These are phyloP conservation scores for Progne subis DNA, from an alignment of 2,113 vertebrate species.

Conservation along the genomic window DNA sequence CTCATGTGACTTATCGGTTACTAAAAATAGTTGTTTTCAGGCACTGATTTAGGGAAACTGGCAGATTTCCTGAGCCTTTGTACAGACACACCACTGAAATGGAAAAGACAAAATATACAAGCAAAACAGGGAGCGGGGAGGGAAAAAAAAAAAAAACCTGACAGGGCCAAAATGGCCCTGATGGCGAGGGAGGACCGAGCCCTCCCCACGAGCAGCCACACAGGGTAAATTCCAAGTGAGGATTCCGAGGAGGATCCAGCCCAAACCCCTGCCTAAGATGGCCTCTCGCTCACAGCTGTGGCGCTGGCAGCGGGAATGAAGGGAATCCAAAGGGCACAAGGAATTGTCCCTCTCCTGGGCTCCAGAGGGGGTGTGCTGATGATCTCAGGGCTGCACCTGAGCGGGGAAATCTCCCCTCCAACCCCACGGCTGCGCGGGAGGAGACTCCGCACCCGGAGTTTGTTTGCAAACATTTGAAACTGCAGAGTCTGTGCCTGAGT, in stretches of 20 bases:
- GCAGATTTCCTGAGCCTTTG: slow-evolving; percentile 59
- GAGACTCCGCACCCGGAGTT: neutral
- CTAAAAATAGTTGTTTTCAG: slow-evolving; percentile 69
- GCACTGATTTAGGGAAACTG: slow-evolving; percentile 58
- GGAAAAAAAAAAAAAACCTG: accelerated
- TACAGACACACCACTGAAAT: slow-evolving; percentile 4
- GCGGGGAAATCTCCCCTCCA: neutral
- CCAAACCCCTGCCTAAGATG: slow-evolving; percentile 44
- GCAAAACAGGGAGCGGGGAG: neutral
- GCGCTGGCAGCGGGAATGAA: neutral
- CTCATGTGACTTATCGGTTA: slow-evolving; percentile 55
- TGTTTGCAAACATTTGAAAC: slow-evolving; percentile 27
- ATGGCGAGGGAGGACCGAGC: neutral
- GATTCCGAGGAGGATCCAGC: neutral
- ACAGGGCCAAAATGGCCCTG: neutral
- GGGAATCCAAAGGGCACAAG: neutral
- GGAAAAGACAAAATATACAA: neutral
- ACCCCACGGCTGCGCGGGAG: neutral
- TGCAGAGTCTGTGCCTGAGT: neutral
- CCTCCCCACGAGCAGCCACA: neutral
- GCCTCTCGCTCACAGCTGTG: neutral
- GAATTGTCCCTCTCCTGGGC: neutral
- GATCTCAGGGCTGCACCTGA: neutral
- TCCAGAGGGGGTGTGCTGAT: accelerated
- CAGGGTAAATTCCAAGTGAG: neutral